Evolutionary conservation across 2,888 invertebrate genomes (phyloP), one percentile per base, ranked within the genome.

Genomic region (Phalera bucephala): DNA sequence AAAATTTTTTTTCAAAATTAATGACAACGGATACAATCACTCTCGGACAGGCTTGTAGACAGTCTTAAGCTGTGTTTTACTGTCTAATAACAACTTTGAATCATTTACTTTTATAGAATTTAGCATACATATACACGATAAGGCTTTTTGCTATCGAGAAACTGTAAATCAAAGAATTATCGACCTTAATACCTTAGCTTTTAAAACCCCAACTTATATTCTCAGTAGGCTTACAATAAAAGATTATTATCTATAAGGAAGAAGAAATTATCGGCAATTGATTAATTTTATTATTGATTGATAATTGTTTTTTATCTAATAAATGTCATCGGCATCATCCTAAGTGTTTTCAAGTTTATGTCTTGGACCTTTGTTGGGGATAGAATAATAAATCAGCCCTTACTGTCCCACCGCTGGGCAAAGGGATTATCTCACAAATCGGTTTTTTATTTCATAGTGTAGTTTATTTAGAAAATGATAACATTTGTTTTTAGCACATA

Each of bases 41-140:
- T 8, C 1, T 23, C 14, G 44, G 41, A 52, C 41, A 52, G 49
- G 25, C 12, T 33, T 13, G 3, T 28, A 38, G 48, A 57, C 57
- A 57, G 57, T 21, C 47, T 2, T 33, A 30, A 23, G 40, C 47
- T 54, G 52, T 42, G 39, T 46, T 17, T 34, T 29, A 33, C 48
- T 42, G 55, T 60, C 57, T 57, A 49, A 36, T 32, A 28, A 21
- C 23, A 11, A 3, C 22, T 36, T 7, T 15, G 12, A 43, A 46
- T 46, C 45, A 28, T 41, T 23, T 19, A 34, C 45, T 51, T 57
- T 52, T 62, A 62, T 60, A 57, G 43, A 60, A 45, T 42, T 29
- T 17, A 15, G 8, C 23, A 23, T 29, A 42, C 30, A 33, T 38
- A 5, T 23, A 10, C 35, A 21, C 27, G 31, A 7, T 3, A 29